Evolutionary conservation across 2,113 vertebrate species (phyloP).

Genomic region (Notiomystis cincta): DNA sequence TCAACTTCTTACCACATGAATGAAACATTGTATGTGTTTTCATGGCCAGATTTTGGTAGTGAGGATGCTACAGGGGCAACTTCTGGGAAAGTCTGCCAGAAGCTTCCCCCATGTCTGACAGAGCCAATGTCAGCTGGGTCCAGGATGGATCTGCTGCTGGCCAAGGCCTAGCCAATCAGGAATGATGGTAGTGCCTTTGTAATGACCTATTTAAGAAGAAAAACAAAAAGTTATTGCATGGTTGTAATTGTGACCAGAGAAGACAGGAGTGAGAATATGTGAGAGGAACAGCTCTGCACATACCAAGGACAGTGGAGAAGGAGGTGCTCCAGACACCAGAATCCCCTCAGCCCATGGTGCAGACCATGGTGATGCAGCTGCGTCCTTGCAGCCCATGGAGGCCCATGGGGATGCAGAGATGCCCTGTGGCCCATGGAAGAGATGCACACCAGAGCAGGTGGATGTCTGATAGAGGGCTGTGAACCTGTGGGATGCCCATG

Average conservation of each 20-base stretch:
- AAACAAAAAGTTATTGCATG: too few relatives aligned
- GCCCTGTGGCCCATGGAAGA: not conserved
- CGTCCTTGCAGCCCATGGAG: not conserved
- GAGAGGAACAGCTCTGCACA: not conserved
- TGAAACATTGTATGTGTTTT: not conserved
- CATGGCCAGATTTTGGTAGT: not conserved
- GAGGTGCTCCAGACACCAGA: not conserved
- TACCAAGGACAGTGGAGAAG: too few relatives aligned
- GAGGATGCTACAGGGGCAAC: not conserved
- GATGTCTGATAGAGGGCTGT: not conserved
- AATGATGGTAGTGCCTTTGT: not conserved
- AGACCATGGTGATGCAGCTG: not conserved
- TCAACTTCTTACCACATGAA: not conserved
- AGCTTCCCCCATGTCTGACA: not conserved
- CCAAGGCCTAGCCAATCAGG: not conserved
- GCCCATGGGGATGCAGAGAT: not conserved
- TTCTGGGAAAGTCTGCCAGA: not conserved
- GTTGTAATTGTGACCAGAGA: not conserved
- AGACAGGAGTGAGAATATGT: not conserved
- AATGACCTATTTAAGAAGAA: too few relatives aligned
- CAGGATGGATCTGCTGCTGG: not conserved
- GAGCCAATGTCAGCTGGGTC: not conserved
- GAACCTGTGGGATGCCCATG: not conserved
- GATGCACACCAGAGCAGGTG: not conserved
- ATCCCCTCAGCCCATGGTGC: too few relatives aligned